phyloP scores from a whole-genome alignment of 2,888 invertebrate species.

The Microplitis manilae region DNA sequence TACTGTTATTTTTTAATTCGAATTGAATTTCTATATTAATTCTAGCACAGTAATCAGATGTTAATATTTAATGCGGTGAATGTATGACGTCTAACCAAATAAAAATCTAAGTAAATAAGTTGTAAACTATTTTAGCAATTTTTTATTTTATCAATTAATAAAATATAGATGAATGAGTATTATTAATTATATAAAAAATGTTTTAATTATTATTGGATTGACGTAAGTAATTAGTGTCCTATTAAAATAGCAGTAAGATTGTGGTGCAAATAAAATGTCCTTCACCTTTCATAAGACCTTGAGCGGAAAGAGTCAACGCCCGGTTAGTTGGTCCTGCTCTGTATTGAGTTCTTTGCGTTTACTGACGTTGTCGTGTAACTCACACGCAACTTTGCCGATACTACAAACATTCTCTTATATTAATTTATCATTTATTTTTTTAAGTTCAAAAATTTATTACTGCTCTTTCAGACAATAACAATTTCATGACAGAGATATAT shows the following conservation, averaged over 20 bases:
- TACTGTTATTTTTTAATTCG: not conserved
- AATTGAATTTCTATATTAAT: not conserved
- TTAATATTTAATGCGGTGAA: slow-evolving; percentile 28
- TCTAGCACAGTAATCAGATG: not conserved
- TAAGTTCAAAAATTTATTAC: not conserved
- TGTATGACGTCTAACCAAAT: slow-evolving; percentile 58
- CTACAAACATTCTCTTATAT: not conserved
- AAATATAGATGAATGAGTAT: not conserved
- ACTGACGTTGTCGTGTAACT: slow-evolving; percentile 19
- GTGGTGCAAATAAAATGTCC: slow-evolving; percentile 42
- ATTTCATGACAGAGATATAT: not conserved
- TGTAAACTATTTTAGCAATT: slow-evolving; percentile 38
- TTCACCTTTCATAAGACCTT: slow-evolving; percentile 56
- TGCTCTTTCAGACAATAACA: not conserved
- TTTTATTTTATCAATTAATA: not conserved
- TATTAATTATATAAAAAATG: not conserved
- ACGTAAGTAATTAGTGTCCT: not conserved
- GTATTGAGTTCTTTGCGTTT: slow-evolving; percentile 32
- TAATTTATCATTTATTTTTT: not conserved
- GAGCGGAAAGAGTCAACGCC: slow-evolving; percentile 51
- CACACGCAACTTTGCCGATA: not conserved
- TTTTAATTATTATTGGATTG: not conserved
- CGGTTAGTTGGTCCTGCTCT: slow-evolving; percentile 41
- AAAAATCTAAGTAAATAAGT: slow-evolving; percentile 32
- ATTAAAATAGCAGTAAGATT: not conserved